Evolutionary conservation across 2,797 vertebrate species (phyloP).

Genomic region (Sebastes jordani): DNA sequence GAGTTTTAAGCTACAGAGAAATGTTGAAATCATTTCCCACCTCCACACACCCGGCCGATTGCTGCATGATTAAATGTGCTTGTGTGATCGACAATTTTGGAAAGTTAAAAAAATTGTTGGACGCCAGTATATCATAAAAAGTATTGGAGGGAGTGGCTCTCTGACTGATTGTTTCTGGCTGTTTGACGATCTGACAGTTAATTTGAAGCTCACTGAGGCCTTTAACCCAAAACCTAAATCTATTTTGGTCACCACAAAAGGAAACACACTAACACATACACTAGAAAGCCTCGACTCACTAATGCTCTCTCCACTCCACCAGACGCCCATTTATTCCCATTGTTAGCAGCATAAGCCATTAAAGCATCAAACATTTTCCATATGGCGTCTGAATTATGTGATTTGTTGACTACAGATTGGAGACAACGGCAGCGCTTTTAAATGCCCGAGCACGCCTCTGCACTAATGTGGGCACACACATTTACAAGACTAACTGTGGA

Average conservation of each 20-base stretch:
- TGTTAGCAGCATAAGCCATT: conserved; percentile 26
- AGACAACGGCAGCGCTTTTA: conserved; percentile 34
- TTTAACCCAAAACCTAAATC: background rate
- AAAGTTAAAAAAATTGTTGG: background rate
- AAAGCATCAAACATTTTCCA: conserved; percentile 29
- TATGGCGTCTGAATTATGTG: conserved; percentile 13
- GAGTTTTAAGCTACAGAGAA: background rate
- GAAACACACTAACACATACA: background rate
- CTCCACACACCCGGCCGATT: background rate
- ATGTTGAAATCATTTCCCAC: background rate
- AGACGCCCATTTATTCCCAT: background rate
- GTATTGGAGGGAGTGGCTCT: background rate
- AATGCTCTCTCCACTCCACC: background rate
- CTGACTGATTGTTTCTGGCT: background rate
- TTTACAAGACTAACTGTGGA: conserved; percentile 7
- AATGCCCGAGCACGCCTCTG: conserved; percentile 41
- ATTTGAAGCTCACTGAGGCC: background rate
- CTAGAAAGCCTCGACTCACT: background rate
- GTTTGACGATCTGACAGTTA: background rate
- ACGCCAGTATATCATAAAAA: background rate
- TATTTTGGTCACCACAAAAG: background rate
- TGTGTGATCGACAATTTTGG: background rate
- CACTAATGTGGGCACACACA: conserved; percentile 27
- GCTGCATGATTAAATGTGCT: background rate
- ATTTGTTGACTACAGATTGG: conserved; percentile 33